Conservation (phyloP, 2,797 vertebrate species). For the Lepus oiostolus region DNA sequence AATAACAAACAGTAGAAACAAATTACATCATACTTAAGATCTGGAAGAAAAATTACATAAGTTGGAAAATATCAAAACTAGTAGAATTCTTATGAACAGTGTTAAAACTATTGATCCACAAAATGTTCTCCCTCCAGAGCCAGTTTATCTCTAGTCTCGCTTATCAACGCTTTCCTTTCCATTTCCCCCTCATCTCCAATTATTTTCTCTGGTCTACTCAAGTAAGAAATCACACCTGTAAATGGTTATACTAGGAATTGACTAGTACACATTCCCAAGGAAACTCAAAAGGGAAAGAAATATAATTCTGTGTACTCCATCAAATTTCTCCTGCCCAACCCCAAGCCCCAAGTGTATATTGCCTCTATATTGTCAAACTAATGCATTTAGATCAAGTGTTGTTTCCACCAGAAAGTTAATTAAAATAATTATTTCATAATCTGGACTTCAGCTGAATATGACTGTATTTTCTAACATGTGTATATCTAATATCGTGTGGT, state of each 20-base stretch:
- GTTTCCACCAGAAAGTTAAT: not conserved
- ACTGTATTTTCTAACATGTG: not conserved
- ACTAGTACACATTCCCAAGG: not conserved
- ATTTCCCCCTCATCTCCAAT: not conserved
- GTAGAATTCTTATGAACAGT: not conserved
- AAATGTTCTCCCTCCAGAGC: not conserved
- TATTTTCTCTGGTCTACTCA: not conserved
- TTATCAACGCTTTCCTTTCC: not conserved
- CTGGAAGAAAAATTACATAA: conserved; percentile 31
- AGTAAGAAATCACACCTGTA: not conserved
- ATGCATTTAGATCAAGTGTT: not conserved
- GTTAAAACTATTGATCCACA: not conserved
- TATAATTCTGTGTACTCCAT: not conserved
- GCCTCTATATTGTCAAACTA: not conserved
- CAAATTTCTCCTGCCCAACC: not conserved
- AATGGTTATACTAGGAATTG: not conserved
- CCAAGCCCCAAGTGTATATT: not conserved
- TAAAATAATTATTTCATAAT: not conserved
- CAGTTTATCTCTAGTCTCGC: not conserved
- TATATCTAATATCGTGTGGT: not conserved
- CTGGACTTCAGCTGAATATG: not conserved
- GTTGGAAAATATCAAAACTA: not conserved
- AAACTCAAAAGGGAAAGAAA: not conserved
- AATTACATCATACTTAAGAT: not conserved
- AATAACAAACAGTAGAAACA: not conserved